phyloP scores from a whole-genome alignment of 2,888 invertebrate genomes.

The Nomada ferruginata region DNA sequence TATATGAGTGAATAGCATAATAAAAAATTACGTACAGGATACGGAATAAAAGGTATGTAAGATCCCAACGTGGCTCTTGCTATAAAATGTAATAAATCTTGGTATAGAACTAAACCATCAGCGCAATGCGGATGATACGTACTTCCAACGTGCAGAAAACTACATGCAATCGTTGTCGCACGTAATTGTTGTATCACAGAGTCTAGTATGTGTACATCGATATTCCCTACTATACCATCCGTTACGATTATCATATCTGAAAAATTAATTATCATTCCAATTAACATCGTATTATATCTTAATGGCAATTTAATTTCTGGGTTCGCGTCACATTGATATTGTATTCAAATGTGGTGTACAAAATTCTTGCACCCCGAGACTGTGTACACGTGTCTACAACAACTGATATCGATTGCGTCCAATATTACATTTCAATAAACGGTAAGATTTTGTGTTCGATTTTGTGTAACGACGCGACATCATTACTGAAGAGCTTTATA shows the following conservation, averaged over 20 bases:
- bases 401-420: too few species aligned
- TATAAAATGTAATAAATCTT: conserved; percentile 90
- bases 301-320: too few species aligned
- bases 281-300: conserved; percentile 15
- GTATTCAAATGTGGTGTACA: too few species aligned
- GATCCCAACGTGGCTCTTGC: conserved; percentile 91
- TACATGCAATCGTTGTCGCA: conserved; percentile 90
- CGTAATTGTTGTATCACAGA: conserved; percentile 90
- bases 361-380: too few species aligned
- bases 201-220: conserved; percentile 90
- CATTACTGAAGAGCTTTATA: too few species aligned
- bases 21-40: conserved; percentile 81
- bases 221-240: conserved; percentile 90
- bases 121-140: conserved; percentile 88
- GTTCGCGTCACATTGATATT: too few species aligned
- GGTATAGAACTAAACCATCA: conserved; percentile 89
- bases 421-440: too few species aligned
- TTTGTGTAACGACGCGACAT: too few species aligned
- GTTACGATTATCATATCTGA: conserved; percentile 90
- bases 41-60: conserved; percentile 87
- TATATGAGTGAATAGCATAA: conserved; percentile 8
- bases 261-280: conserved; percentile 65
- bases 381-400: too few species aligned
- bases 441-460: too few species aligned
- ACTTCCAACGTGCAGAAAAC: conserved; percentile 90